Percentiles rank a stretch among this genome's conserved stretches.
These are phyloP conservation scores for Nothobranchius kuhntae DNA, from an alignment of 2,113 vertebrate genomes.

Conservation along the genomic window DNA sequence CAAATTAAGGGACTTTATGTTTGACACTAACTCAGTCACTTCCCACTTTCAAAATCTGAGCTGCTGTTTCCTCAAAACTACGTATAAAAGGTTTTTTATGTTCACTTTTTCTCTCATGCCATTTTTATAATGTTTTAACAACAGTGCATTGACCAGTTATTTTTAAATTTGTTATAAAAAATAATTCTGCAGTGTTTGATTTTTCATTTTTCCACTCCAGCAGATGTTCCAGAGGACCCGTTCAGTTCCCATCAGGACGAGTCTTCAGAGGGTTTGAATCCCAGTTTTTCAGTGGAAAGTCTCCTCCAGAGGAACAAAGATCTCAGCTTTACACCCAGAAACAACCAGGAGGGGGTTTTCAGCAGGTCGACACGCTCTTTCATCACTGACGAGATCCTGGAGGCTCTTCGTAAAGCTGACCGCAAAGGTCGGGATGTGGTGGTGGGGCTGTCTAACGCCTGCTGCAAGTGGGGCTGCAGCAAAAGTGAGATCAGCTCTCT, in stretches of 20 bases:
- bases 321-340: constrained; percentile 30
- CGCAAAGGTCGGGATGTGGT: constrained; percentile 80
- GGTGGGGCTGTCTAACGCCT: constrained; percentile 82
- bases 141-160: no score
- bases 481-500: constrained; percentile 86
- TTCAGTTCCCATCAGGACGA: constrained; percentile 66
- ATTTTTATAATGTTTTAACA: no score
- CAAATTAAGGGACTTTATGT: not conserved
- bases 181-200: not conserved
- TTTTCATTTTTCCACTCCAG: constrained; percentile 8
- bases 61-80: not conserved
- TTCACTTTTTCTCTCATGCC: no score
- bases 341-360: constrained; percentile 54
- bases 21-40: not conserved
- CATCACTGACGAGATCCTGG: constrained; percentile 77
- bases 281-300: constrained; percentile 44
- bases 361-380: constrained; percentile 66
- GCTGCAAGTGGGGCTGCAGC: constrained; percentile 88
- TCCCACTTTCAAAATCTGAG: not conserved
- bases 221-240: constrained; percentile 64
- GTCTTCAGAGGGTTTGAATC: constrained; percentile 51
- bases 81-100: no score
- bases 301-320: constrained; percentile 66
- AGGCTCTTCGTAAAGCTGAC: constrained; percentile 75
- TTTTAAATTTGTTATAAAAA: no score